These are phyloP conservation scores for Mystacornis crossleyi DNA, from an alignment of 2,113 vertebrate species.

Conservation along the genomic window DNA sequence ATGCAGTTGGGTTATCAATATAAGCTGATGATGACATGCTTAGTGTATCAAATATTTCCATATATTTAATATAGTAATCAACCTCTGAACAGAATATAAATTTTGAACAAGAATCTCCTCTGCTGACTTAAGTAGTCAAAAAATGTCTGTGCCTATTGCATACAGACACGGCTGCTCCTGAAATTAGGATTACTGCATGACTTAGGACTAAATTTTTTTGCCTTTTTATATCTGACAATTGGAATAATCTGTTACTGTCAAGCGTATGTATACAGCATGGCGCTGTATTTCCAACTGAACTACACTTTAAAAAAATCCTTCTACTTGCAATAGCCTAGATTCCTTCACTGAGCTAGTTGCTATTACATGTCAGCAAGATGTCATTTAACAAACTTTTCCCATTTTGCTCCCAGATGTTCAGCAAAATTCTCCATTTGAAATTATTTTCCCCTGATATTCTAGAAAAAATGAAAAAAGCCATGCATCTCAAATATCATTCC, in stretches of 20 bases:
- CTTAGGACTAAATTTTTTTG: background rate
- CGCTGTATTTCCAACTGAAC: background rate
- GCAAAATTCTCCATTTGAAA: slow-evolving; percentile 7
- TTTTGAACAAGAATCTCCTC: background rate
- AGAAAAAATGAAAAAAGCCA: background rate
- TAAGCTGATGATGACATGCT: background rate
- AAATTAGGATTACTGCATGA: background rate
- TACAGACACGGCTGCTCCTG: background rate
- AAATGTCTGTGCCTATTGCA: background rate
- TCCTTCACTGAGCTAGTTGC: background rate
- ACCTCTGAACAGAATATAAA: background rate
- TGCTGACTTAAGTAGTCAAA: background rate
- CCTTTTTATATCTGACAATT: background rate
- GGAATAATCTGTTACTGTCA: slow-evolving; percentile 1
- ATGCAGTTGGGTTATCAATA: background rate
- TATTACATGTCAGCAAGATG: slow-evolving; percentile 33
- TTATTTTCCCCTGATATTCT: background rate
- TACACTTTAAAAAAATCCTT: background rate
- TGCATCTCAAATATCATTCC: slow-evolving; percentile 26
- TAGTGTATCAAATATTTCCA: background rate
- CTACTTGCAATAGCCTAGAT: background rate
- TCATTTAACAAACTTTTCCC: slow-evolving; percentile 28
- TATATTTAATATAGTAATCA: background rate
- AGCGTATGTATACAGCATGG: background rate
- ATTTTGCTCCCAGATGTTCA: slow-evolving; percentile 46